These are phyloP conservation scores for Carettochelys insculpta DNA, from an alignment of 2,113 vertebrate species.

Conservation along the genomic window DNA sequence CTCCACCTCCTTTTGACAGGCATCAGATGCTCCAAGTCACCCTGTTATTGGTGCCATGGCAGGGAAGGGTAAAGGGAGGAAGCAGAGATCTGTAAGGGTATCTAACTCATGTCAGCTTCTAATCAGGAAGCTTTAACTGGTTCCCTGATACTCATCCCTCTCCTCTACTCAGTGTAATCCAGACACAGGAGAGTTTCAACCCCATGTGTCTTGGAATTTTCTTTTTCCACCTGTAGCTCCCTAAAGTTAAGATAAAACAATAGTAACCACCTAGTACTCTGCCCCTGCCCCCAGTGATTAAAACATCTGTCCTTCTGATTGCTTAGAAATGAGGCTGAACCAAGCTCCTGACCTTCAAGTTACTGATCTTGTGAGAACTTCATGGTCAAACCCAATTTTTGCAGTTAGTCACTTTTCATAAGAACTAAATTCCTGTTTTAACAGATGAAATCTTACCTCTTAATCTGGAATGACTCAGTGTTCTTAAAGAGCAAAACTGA, in stretches of 20 bases:
- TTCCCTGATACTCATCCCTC: neutral
- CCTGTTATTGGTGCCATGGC: neutral
- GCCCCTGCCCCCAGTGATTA: neutral
- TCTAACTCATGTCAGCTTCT: neutral
- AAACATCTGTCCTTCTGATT: neutral
- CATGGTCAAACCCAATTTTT: neutral
- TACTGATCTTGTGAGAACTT: neutral
- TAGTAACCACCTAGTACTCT: neutral
- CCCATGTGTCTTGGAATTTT: neutral
- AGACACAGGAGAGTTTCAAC: neutral
- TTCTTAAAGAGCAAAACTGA: neutral
- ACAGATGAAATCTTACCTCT: rapidly evolving
- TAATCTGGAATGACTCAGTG: neutral
- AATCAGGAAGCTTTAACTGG: neutral
- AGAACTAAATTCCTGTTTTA: neutral
- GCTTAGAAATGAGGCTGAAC: neutral
- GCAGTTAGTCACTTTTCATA: neutral
- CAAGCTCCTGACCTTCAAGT: rapidly evolving
- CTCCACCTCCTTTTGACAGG: too few species aligned
- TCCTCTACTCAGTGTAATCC: neutral
- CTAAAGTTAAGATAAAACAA: neutral
- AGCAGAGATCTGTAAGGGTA: neutral
- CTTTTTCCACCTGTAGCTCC: neutral
- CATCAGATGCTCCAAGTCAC: neutral
- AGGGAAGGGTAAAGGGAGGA: neutral